Base-by-base conservation (phyloP, 2,113 vertebrate species). In the Rhabdomys dilectus region DNA sequence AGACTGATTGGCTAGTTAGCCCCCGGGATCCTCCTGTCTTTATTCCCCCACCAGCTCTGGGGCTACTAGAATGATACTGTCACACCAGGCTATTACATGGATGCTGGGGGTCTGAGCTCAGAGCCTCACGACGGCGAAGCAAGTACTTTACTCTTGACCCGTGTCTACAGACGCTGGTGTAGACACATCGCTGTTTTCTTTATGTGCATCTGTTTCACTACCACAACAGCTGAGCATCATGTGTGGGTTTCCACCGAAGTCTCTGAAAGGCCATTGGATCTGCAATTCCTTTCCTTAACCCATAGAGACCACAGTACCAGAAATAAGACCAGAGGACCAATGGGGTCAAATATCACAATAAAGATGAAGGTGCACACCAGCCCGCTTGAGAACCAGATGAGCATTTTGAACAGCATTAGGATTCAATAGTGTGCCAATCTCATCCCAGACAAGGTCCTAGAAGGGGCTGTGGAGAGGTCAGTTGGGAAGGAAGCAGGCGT, bases 211-310 rank as follows among this genome's bases (percentile, higher is more conserved):
- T 36, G 5, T 64, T 75, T 39, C 64, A 39, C 78, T 42, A 11
- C 24, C 7, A n/a, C 9, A n/a, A 29, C 39, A 6, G 8, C 0
- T 42, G 70, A 48, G 36, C 53, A 4, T 75, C 9, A 4, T 39
- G 22, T 3, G 6, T 1, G 0, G 0, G 0, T 24, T 48, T 15
- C 15, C 62, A 26, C 39, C 31, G 48, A 68, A n/a, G 34, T 56
- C 70, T n/a, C 56, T 24, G 21, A 56, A 56, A 76, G n/a, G 45
- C 2, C 34, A 4, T 5, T 6, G 17, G 12, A 60, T 36, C 1
- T 3, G 39, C 11, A 21, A 16, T n/a, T 76, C 12, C 31, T 56
- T 60, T 15, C 45, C 36, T 73, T 76, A 36, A 36, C 3, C 36
- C 12, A 0, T 9, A 0, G 39, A 80, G 56, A 17, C 36, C 17